Base-by-base conservation (phyloP, 2,113 vertebrate species). In the Erythrolamprus reginae region DNA sequence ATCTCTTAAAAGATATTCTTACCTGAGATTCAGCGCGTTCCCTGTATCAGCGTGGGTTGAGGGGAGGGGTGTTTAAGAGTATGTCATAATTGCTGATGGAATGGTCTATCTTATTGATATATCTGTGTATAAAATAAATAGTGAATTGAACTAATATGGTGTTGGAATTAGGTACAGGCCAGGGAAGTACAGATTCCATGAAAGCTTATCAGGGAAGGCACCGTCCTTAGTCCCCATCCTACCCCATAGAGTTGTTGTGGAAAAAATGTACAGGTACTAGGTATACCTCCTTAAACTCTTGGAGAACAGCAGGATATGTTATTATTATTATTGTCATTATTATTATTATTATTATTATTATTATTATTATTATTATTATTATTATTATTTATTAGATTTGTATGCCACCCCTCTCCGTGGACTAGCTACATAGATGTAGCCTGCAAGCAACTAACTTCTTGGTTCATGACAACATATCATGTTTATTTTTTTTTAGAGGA, bases 1-100 rank as follows among this genome's bases (percentile, higher is more conserved):
- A 82, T 86, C 95, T 90, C 92, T 92, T 92, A 89, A 91, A 70
- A 21, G 87, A 91, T 87, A 83, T 21, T 53, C 84, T 89, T 50
- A 55, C 89, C 52, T 50, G 92, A 88, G 45, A 56, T 38, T 88
- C 26, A 19, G 56, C 50, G 33, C 21, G 38, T 38, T 77, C 2
- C 70, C 17, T 77, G 33, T 65, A 12, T 65, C 13, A 33, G 61
- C 33, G 28, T 42, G 15, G 33, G 4, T 53, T 56, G 89, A 83
- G 12, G 6, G 58, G 89, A 89, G 48, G 48, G 3, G 24, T 28
- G 52, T 85, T 84, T 84, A 58, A 84, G 23, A 61, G 3, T 1
- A 48, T 91, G 88, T 10, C 12, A 65, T 84, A 47, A 26, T 4
- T 1, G 13, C 45, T 77, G 70, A 21, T 77, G 33, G 33, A 21